phyloP scores from a whole-genome alignment of 2,888 invertebrate species.

The Limnephilus auricula region DNA sequence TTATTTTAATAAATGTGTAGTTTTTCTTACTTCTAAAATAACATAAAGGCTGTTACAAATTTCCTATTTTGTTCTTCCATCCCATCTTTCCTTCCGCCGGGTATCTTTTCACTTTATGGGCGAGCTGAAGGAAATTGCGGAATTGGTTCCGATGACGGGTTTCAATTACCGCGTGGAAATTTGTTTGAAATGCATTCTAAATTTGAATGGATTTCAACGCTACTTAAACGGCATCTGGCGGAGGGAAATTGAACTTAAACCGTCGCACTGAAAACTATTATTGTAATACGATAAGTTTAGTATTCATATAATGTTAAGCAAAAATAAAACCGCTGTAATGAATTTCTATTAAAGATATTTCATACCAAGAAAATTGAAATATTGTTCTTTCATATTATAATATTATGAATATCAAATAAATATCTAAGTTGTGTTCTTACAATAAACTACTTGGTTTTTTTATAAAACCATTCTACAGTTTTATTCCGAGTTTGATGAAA shows the following conservation, averaged over 20 bases:
- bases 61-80: neutral
- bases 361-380: too few relatives aligned
- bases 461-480: too few relatives aligned
- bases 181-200: constrained; percentile 44
- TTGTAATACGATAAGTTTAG: neutral
- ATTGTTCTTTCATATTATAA: too few relatives aligned
- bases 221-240: constrained; percentile 11
- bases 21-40: neutral
- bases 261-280: neutral
- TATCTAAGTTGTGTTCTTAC: too few relatives aligned
- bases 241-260: neutral
- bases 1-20: too few relatives aligned
- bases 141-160: constrained; percentile 44
- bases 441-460: too few relatives aligned
- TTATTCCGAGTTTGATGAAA: too few relatives aligned
- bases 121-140: constrained; percentile 25
- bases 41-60: neutral
- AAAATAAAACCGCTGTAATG: too few relatives aligned
- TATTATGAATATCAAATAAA: too few relatives aligned
- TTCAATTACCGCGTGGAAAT: constrained; percentile 39
- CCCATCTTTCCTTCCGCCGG: neutral
- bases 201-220: constrained; percentile 37
- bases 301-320: too few relatives aligned
- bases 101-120: constrained; percentile 42
- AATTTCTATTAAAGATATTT: too few relatives aligned